Base-by-base conservation (phyloP, 1,140 invertebrate genomes). In the Penaeus japonicus region DNA sequence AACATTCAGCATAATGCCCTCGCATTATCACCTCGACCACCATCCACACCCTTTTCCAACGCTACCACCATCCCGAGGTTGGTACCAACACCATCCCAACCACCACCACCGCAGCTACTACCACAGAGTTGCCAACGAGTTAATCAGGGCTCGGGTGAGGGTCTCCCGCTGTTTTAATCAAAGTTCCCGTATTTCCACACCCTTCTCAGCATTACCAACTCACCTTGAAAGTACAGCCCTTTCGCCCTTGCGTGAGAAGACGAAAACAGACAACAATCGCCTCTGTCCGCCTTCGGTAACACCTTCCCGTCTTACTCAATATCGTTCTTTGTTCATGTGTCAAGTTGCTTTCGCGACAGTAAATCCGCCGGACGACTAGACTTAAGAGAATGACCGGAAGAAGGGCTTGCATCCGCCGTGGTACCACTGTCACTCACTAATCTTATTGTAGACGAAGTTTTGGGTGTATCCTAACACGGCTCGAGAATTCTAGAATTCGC, bases 161-260 rank as follows among this genome's bases (percentile, higher is more conserved):
- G 18, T 73, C 75, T 79, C 84, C 84, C 55, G 84, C 84, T 85
- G 84, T 79, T 85, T 85, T 85, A 85, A 85, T 85, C 84, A 85
- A 85, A 85, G 84, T 85, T 85, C 75, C 84, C 75, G 70, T 85
- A 85, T 85, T 85, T 85, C 84, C 84, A 79, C 84, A 85, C 84
- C 84, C 73, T 85, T 57, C 84, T 85, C 84, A 79, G 84, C 59
- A 79, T 85, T 85, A 85, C 84, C 84, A 85, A 78, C 84, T 62
- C 47, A 30, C 84, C 53, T 39, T 20, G 65, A 55, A 75, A 30
- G 57, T n/a, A 24, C 47, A 84, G 30, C 55, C 84, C 55, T 59
- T 30, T 35, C 39, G 39, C 47, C 73, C 62, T 27, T 59, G 30
- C 35, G 22, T 83, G 55, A 62, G 53, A 1, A 15, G 47, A 47